phyloP scores from a whole-genome alignment of 2,888 invertebrate genomes.

The Cephus spinipes region DNA sequence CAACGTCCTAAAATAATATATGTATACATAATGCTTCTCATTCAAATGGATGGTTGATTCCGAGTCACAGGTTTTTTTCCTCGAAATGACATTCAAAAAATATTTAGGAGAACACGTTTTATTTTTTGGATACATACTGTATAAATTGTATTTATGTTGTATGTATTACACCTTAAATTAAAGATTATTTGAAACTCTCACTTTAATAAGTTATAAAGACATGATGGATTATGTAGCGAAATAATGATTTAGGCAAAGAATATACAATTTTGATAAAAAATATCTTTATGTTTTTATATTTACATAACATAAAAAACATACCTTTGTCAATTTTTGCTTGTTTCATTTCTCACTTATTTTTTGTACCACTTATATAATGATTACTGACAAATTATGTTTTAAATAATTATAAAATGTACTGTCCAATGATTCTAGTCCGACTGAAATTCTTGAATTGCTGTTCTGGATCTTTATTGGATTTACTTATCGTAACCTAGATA shows the following conservation, averaged over 20 bases:
- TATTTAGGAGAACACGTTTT: too few relatives aligned
- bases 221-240: too few relatives aligned
- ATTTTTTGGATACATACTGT: too few relatives aligned
- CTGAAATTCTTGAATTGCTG: not conserved
- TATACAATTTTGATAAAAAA: not conserved
- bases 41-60: too few relatives aligned
- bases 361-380: not conserved
- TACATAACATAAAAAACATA: not conserved
- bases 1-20: slow-evolving; percentile 2
- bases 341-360: not conserved
- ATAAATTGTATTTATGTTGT: too few relatives aligned
- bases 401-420: not conserved
- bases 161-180: too few relatives aligned
- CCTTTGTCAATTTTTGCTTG: not conserved
- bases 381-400: not conserved
- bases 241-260: not conserved
- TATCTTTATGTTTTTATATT: not conserved
- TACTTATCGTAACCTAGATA: not conserved
- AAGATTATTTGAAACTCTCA: too few relatives aligned
- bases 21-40: not conserved
- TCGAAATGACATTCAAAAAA: too few relatives aligned
- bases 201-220: too few relatives aligned
- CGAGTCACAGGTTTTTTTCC: too few relatives aligned
- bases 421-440: not conserved
- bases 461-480: not conserved